Evolutionary conservation across 2,797 vertebrate genomes (phyloP), one percentile per base, ranked within the genome.

Genomic region (Basileuterus tristriatus): DNA sequence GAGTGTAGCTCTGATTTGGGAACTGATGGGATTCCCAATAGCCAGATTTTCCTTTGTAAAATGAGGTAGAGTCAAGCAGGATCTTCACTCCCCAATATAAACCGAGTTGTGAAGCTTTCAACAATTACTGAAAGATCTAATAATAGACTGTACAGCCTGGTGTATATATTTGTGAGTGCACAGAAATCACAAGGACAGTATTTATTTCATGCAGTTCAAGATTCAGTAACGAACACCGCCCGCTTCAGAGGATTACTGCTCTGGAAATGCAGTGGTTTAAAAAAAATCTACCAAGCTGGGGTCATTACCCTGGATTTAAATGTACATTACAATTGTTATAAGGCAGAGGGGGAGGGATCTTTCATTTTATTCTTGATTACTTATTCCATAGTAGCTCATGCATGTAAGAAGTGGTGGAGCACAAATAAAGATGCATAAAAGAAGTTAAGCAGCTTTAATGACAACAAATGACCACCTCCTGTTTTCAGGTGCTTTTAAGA

Each of bases 401-500:
- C 92, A 94, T 95, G 87, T 81, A 90, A 91, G 95, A 91, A 91
- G 58, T 87, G 46, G 65, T 83, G 44, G 76, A 90, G 94, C 94
- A 76, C 82, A 94, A 93, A 91, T 87, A 90, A 91, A 96, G 91
- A 94, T 86, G 80, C 92, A 93, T 90, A 96, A 96, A 94, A 87
- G 93, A 89, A 90, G 87, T 92, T 97, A 94, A 97, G 95, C 92
- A 94, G 96, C 91, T 97, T 97, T 96, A 94, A 84, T 12, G 5
- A 77, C 92, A 92, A 93, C 77, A 94, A 96, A 94, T 94, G 95
- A 94, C 96, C 94, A 90, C 94, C 94, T 97, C 95, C 96, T 94
- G 96, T 94, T 95, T 95, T 96, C 93, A 96, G 96, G 95, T 96
- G 93, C 95, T 96, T 96, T 96, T 93, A 94, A 94, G 96, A 92